phyloP scores from a whole-genome alignment of 2,888 invertebrate genomes.

The Liodrosophila aerea region DNA sequence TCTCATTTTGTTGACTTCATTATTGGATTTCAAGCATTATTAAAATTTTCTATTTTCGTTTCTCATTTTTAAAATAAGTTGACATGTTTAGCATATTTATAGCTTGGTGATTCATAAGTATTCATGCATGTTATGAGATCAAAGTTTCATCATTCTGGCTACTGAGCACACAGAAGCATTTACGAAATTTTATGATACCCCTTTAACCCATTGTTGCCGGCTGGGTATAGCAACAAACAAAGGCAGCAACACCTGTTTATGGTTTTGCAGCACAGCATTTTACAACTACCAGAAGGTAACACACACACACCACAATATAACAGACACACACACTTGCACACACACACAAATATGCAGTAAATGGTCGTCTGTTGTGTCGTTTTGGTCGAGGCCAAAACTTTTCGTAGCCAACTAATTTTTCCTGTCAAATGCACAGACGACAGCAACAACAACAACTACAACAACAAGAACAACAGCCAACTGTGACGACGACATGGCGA shows the following conservation, averaged over 20 bases:
- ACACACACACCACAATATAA: conserved; percentile 26
- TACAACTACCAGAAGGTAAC: conserved; percentile 61
- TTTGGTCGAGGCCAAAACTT: conserved; percentile 69
- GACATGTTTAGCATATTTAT: background rate
- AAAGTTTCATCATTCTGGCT: conserved; percentile 14
- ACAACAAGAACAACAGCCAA: conserved; percentile 34
- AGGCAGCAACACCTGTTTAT: conserved; percentile 71
- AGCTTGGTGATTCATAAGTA: conserved; percentile 2
- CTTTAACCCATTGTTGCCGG: conserved; percentile 14
- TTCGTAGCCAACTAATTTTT: conserved; percentile 77
- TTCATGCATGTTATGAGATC: conserved; percentile 18
- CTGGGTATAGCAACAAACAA: conserved; percentile 41
- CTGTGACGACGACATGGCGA: conserved; percentile 4
- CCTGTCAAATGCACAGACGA: conserved; percentile 77
- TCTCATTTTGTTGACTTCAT: too few relatives aligned
- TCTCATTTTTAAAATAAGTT: too few relatives aligned
- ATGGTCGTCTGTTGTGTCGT: conserved; percentile 61
- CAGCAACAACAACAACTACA: conserved; percentile 49
- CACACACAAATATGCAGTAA: conserved; percentile 9
- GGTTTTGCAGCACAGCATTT: conserved; percentile 72
- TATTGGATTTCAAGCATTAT: too few relatives aligned
- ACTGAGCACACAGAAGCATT: conserved; percentile 6
- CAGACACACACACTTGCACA: conserved; percentile 17
- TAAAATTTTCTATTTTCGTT: too few relatives aligned
- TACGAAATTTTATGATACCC: conserved; percentile 37